phyloP scores from a whole-genome alignment of 2,113 vertebrate genomes.

The Myotis brandtii region DNA sequence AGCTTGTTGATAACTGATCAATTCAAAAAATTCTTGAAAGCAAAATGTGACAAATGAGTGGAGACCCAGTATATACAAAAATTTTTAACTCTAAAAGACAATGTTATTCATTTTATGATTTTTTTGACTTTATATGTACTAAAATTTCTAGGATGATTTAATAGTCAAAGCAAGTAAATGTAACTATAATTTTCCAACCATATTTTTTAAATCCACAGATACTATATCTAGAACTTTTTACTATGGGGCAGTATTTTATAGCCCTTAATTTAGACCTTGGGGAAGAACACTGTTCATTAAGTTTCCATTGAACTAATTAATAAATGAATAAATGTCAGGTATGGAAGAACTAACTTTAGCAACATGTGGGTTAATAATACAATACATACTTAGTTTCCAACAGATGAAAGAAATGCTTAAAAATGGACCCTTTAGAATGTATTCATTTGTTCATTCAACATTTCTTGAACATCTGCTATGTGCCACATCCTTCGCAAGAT shows the following conservation, averaged over 20 bases:
- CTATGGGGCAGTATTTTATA: not conserved
- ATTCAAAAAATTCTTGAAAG: not conserved
- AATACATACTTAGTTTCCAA: not conserved
- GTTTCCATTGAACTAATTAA: not conserved
- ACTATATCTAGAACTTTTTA: not conserved
- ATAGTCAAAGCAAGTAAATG: not conserved
- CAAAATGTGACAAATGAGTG: not conserved
- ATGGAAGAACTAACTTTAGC: not conserved
- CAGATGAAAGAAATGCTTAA: not conserved
- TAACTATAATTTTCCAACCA: not conserved
- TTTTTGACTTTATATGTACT: not conserved
- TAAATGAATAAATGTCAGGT: not conserved
- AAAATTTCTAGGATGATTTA: slow-evolving; percentile 17
- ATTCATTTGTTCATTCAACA: not conserved
- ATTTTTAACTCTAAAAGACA: not conserved
- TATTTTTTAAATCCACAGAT: slow-evolving; percentile 11
- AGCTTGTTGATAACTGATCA: not conserved
- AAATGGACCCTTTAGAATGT: not conserved
- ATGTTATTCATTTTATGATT: not conserved
- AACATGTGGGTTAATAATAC: not conserved
- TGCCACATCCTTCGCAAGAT: not conserved
- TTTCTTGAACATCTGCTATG: not conserved
- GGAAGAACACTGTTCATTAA: not conserved
- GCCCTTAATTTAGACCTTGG: not conserved
- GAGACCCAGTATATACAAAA: not conserved